Evolutionary conservation across 1,140 invertebrate species (phyloP), one percentile per base, ranked within the genome.

Genomic region (Zophobas morio): DNA sequence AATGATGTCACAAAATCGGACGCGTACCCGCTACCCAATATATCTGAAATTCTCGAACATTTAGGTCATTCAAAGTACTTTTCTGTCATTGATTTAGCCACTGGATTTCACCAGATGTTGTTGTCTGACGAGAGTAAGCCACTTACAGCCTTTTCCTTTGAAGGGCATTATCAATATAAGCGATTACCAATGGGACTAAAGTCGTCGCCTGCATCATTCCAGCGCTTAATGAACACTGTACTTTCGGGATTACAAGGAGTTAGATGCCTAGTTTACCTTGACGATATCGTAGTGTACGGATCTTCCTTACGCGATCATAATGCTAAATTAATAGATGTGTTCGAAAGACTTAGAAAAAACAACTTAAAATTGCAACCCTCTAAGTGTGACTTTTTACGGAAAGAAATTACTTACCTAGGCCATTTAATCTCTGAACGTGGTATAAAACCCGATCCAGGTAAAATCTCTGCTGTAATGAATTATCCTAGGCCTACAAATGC

Each of bases 11-110:
- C 85, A 1, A 80, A 85, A 5, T 81, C 80, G 2, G 89, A 90
- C 74, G 80, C 81, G 32, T 91, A 87, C 78, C 89, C 90, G 0
- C 57, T 92, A 3, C 89, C 90, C 0, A 86, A 88, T 60, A 84
- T 76, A 1, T 84, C 86, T 36, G 86, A 88, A 6, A 85, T 87
- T 2, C 78, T 91, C 56, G 86, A 90, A 74, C 81, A 85, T 47
- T 75, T 91, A 42, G 85, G 85, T 1, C 82, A 86, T 0, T 80
- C 84, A 1, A 47, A 81, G 42, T 87, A 85, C 63, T 86, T 87
- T 53, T 82, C 83, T 1, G 85, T 84, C 0, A 49, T 86, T 4
- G 87, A 87, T 82, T 75, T 89, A 37, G 82, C 82, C 0, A 84
- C 81, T 33, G 90, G 90, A 3, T 91, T 88, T 81, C 88, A 86